These are phyloP conservation scores for Thereuonema tuberculata DNA, from an alignment of 1,140 invertebrate genomes.

Conservation along the genomic window DNA sequence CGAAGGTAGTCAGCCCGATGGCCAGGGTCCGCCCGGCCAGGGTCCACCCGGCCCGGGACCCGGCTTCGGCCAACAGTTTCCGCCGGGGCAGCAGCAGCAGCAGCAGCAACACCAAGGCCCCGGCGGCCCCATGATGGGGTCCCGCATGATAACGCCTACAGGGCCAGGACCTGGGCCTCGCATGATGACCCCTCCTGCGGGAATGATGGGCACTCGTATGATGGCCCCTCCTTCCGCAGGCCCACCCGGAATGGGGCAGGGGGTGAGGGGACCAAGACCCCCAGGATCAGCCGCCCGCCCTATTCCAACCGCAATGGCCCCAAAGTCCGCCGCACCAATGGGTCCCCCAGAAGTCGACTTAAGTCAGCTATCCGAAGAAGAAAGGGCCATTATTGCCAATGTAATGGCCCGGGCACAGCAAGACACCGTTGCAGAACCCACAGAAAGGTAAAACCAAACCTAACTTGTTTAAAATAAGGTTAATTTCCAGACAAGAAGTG, in stretches of 20 bases:
- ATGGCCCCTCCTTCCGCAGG: not conserved
- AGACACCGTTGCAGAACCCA: not conserved
- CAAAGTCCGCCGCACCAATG: conserved; percentile 12
- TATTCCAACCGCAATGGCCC: conserved; percentile 1
- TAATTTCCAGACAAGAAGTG: too few species aligned
- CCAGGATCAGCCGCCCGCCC: not conserved
- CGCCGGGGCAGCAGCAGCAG: not conserved
- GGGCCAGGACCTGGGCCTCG: not conserved
- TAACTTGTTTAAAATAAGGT: too few species aligned
- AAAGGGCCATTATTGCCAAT: conserved; percentile 42
- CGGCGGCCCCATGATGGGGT: not conserved
- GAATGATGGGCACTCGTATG: too few species aligned
- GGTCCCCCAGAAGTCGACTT: conserved; percentile 43
- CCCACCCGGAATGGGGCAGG: not conserved
- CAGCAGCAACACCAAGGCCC: not conserved
- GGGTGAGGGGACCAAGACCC: not conserved
- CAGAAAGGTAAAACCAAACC: not conserved
- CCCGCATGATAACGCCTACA: not conserved
- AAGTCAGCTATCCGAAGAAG: conserved; percentile 44
- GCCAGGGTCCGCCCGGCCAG: not conserved
- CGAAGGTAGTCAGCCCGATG: conserved; percentile 1
- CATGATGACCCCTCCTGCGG: too few species aligned
- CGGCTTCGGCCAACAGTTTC: not conserved
- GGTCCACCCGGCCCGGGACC: not conserved
- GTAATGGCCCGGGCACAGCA: conserved; percentile 45